These are phyloP conservation scores for Tetranychus cinnabarinus DNA, from an alignment of 1,140 invertebrate genomes.

Conservation along the genomic window DNA sequence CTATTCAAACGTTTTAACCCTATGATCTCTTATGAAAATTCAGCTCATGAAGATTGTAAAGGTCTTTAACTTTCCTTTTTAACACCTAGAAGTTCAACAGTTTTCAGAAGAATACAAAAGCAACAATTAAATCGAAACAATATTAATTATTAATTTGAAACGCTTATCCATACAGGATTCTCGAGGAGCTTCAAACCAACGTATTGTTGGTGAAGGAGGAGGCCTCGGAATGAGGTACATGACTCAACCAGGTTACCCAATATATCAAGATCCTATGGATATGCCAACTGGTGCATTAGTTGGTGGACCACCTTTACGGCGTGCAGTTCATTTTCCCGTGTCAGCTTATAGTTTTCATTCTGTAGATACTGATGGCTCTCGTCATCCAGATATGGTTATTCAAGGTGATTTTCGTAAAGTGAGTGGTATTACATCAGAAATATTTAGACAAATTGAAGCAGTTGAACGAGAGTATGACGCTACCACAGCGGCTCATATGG, in stretches of 20 bases:
- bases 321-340: neutral
- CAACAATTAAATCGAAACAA: too few species aligned
- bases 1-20: neutral
- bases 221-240: neutral
- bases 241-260: neutral
- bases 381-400: conserved; percentile 55
- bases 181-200: neutral
- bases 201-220: conserved; percentile 4
- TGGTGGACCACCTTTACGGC: neutral
- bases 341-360: neutral
- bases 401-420: conserved; percentile 82
- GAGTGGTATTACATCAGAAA: conserved; percentile 76
- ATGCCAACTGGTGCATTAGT: neutral
- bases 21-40: neutral
- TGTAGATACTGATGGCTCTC: neutral
- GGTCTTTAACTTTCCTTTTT: too few species aligned
- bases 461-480: conserved; percentile 79
- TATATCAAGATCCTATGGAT: conserved; percentile 2
- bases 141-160: too few species aligned
- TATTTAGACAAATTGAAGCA: conserved; percentile 84
- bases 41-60: too few species aligned
- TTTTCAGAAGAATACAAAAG: too few species aligned
- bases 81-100: too few species aligned
- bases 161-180: neutral
- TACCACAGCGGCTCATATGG: conserved; percentile 53